Conservation (phyloP, 2,888 invertebrate genomes). For the Agriotes lineatus region DNA sequence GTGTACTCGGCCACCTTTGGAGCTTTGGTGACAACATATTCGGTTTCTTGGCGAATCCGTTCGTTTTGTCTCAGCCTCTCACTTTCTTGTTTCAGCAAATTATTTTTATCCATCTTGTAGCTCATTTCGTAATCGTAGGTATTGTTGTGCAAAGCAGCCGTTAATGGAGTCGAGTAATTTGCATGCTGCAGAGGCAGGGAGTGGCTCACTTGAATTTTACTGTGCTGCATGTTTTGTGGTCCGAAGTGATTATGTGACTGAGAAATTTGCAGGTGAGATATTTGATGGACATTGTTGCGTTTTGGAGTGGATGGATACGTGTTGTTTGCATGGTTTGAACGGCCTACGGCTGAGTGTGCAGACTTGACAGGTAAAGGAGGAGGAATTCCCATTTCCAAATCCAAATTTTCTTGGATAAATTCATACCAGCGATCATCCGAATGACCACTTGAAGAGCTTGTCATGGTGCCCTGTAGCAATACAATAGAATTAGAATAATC, state of each 20-base stretch:
- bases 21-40: conserved; percentile 64
- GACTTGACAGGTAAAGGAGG: conserved; percentile 66
- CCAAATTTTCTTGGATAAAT: conserved; percentile 66
- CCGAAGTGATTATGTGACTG: conserved; percentile 62
- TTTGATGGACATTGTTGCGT: conserved; percentile 60
- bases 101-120: conserved; percentile 61
- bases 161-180: conserved; percentile 63
- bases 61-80: conserved; percentile 63
- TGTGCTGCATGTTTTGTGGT: conserved; percentile 61
- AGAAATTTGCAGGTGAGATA: conserved; percentile 57
- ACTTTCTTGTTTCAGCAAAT: conserved; percentile 55
- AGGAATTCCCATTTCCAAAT: conserved; percentile 67
- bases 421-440: conserved; percentile 78
- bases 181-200: conserved; percentile 65
- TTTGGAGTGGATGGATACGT: conserved; percentile 64
- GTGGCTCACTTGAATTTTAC: conserved; percentile 64
- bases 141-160: conserved; percentile 63
- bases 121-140: conserved; percentile 60
- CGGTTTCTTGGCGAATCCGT: conserved; percentile 66
- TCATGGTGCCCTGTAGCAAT: conserved; percentile 69
- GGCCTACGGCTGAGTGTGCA: conserved; percentile 32
- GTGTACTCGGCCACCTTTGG: conserved; percentile 59
- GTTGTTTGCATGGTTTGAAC: conserved; percentile 52
- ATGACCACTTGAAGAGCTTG: conserved; percentile 74
- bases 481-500: neutral